phyloP scores from a whole-genome alignment of 2,888 invertebrate genomes.

The Drosophila leonis region DNA sequence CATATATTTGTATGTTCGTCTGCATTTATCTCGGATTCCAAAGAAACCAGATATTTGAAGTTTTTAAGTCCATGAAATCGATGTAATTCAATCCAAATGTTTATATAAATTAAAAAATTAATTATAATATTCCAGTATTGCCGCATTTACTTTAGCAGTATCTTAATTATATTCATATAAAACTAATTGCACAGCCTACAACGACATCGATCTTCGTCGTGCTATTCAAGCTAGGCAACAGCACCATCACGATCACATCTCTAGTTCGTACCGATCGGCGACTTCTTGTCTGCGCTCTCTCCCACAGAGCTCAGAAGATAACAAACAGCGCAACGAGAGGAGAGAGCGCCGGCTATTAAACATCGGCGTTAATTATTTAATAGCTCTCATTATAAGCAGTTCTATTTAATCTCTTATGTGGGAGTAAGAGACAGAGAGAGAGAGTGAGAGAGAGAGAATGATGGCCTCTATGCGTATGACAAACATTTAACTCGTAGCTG shows the following conservation, averaged over 20 bases:
- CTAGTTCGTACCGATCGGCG: slow-evolving; percentile 43
- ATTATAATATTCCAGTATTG: too few relatives aligned
- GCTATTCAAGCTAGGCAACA: not conserved
- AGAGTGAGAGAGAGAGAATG: not conserved
- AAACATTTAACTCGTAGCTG: slow-evolving; percentile 3
- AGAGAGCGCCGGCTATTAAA: slow-evolving; percentile 25
- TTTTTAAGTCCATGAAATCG: too few relatives aligned
- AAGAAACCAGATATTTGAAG: too few relatives aligned
- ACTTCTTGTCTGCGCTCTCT: slow-evolving; percentile 46
- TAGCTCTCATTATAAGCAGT: slow-evolving; percentile 21
- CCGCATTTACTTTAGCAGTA: too few relatives aligned
- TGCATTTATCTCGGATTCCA: too few relatives aligned
- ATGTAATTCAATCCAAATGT: too few relatives aligned
- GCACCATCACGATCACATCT: not conserved
- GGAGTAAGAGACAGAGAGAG: not conserved
- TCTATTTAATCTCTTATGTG: slow-evolving; percentile 1
- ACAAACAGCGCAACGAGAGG: slow-evolving; percentile 12
- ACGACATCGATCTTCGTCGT: not conserved
- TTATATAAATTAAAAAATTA: too few relatives aligned
- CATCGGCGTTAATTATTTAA: slow-evolving; percentile 56
- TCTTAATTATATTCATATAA: not conserved
- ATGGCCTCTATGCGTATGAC: not conserved
- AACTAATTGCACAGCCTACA: not conserved
- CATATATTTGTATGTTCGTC: too few relatives aligned
- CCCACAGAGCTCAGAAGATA: slow-evolving; percentile 5